Percentiles rank a stretch among this genome's conserved stretches.
Evolutionary conservation across 1,140 invertebrate genomes (phyloP).

Genomic region (Aphis gossypii): DNA sequence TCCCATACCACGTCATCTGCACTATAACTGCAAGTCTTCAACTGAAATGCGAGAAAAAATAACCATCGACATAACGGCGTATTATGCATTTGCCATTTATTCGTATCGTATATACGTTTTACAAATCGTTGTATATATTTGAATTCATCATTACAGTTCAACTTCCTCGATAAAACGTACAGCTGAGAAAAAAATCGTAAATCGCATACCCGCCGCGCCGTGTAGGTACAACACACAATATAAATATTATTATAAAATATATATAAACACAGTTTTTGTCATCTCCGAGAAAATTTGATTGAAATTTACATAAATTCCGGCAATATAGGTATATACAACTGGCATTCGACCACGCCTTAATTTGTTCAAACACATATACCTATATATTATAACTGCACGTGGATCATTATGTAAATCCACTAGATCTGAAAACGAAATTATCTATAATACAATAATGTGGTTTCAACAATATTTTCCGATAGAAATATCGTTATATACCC

Average conservation of each 20-base stretch:
- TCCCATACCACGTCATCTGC: background rate
- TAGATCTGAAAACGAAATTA: slow-evolving; percentile 1
- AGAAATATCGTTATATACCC: background rate
- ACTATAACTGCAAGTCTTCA: background rate
- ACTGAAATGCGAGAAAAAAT: background rate
- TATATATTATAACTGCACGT: background rate
- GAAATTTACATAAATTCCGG: background rate
- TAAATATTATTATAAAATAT: background rate
- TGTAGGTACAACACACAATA: background rate
- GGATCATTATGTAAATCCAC: background rate
- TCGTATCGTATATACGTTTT: background rate
- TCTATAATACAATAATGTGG: background rate
- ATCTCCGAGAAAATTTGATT: background rate
- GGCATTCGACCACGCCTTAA: background rate
- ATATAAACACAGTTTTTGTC: background rate
- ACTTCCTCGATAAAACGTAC: background rate
- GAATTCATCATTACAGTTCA: background rate
- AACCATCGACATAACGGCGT: background rate
- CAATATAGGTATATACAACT: background rate
- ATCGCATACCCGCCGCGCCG: background rate
- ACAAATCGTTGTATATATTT: background rate
- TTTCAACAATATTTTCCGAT: background rate
- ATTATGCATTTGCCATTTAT: background rate
- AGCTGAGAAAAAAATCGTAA: background rate
- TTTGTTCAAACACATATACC: background rate